Evolutionary conservation across 2,113 vertebrate species (phyloP).

Genomic region (Cyrtonyx montezumae): DNA sequence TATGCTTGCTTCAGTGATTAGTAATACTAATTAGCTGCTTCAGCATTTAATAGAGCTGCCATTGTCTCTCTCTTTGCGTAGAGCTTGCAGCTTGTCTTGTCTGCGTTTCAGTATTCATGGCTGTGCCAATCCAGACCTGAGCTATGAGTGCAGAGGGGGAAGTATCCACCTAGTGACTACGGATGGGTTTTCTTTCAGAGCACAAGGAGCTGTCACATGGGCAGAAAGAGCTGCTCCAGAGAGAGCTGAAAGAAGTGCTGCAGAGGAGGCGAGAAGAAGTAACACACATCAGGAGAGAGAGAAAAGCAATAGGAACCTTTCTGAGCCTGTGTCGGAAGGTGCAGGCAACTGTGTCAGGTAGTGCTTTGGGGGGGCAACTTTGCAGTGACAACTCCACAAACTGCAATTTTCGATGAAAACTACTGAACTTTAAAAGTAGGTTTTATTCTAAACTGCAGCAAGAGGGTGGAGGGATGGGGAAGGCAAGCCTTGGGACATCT

Average conservation of each 20-base stretch:
- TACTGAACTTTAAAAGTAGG: not conserved
- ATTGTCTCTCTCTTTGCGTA: not conserved
- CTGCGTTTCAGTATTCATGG: not conserved
- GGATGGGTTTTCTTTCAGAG: conserved; percentile 51
- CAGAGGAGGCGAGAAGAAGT: conserved; percentile 75
- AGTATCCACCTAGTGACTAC: not conserved
- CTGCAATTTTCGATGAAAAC: not conserved
- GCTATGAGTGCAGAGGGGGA: not conserved
- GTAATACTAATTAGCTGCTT: not conserved
- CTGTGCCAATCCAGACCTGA: not conserved
- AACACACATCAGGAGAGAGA: conserved; percentile 68
- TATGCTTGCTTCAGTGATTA: not conserved
- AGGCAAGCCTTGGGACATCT: not conserved
- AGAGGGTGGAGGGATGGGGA: not conserved
- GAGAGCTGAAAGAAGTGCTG: conserved; percentile 64
- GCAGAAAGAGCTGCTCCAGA: not conserved
- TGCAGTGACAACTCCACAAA: not conserved
- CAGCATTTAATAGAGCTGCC: not conserved
- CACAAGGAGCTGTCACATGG: fast-evolving
- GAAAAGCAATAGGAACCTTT: conserved; percentile 76
- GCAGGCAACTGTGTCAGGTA: conserved; percentile 81
- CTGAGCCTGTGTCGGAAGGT: conserved; percentile 82
- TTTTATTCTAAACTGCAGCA: not conserved
- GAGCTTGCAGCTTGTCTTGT: not conserved
- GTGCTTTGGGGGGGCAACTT: not conserved